These are phyloP conservation scores for Muscicapa comitata DNA, from an alignment of 2,797 vertebrate species.

Conservation along the genomic window DNA sequence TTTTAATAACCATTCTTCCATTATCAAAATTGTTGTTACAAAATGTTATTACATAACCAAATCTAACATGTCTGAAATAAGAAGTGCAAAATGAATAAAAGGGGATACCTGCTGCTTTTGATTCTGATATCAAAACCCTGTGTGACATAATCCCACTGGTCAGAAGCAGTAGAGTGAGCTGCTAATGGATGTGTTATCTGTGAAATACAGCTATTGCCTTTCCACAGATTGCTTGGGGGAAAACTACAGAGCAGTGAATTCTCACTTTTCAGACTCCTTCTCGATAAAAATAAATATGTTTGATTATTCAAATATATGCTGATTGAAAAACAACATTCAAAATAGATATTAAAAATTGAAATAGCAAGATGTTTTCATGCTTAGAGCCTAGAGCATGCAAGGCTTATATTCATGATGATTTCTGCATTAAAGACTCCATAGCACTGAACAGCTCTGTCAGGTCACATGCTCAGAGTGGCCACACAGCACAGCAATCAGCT, in stretches of 20 bases:
- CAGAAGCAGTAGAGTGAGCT: constrained; percentile 12
- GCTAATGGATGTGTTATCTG: constrained; percentile 20
- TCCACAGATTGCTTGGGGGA: not conserved
- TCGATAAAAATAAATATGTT: constrained; percentile 29
- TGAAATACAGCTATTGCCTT: constrained; percentile 19
- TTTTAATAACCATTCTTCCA: not conserved
- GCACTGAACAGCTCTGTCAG: not conserved
- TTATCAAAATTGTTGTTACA: not conserved
- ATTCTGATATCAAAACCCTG: not conserved
- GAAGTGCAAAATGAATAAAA: constrained; percentile 20
- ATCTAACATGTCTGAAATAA: not conserved
- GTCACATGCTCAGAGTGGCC: not conserved
- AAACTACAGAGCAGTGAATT: not conserved
- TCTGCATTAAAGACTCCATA: not conserved
- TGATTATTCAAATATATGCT: constrained; percentile 37
- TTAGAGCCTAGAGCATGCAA: not conserved
- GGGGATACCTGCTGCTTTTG: constrained; percentile 20
- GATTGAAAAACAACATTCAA: constrained; percentile 12
- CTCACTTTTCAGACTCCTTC: constrained; percentile 15
- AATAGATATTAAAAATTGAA: not conserved
- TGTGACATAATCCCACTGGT: not conserved
- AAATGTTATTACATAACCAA: not conserved
- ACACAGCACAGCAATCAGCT: not conserved
- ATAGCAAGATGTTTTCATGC: not conserved
- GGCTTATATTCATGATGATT: not conserved